Percentiles rank a stretch among this genome's conserved stretches.
Evolutionary conservation across 2,888 invertebrate genomes (phyloP).

Genomic region (Ariolimax columbianus): DNA sequence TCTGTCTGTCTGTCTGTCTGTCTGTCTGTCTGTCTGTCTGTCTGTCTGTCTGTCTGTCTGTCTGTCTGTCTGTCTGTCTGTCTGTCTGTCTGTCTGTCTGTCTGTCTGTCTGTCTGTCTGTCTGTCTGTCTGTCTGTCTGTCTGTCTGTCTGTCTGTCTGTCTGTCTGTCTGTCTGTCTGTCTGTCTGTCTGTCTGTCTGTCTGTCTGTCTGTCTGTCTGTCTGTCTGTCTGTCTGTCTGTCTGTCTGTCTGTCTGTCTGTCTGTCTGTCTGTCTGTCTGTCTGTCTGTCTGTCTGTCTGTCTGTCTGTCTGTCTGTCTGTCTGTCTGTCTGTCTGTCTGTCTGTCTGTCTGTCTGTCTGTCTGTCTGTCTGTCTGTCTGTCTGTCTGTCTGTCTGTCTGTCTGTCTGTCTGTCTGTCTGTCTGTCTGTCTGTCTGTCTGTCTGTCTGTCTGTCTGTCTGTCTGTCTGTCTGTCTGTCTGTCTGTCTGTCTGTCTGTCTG

Average conservation of each 20-base stretch:
- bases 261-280: conserved; percentile 25
- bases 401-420: conserved; percentile 8
- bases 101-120: no score
- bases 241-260: conserved; percentile 39
- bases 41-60: background rate
- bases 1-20: no score
- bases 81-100: background rate
- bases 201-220: conserved; percentile 18
- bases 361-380: conserved; percentile 38
- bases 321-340: conserved; percentile 23
- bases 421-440: conserved; percentile 8
- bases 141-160: conserved; percentile 33
- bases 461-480: background rate
- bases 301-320: conserved; percentile 11
- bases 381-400: conserved; percentile 22
- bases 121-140: conserved; percentile 42
- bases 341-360: conserved; percentile 10
- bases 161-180: conserved; percentile 20
- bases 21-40: no score
- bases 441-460: background rate
- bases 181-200: conserved; percentile 11
- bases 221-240: conserved; percentile 40
- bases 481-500: conserved; percentile 26
- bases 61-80: background rate
- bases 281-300: conserved; percentile 33